Percentiles rank a stretch among this genome's conserved stretches.
These are phyloP conservation scores for Eriosoma lanigerum DNA, from an alignment of 1,140 invertebrate species.

Conservation along the genomic window DNA sequence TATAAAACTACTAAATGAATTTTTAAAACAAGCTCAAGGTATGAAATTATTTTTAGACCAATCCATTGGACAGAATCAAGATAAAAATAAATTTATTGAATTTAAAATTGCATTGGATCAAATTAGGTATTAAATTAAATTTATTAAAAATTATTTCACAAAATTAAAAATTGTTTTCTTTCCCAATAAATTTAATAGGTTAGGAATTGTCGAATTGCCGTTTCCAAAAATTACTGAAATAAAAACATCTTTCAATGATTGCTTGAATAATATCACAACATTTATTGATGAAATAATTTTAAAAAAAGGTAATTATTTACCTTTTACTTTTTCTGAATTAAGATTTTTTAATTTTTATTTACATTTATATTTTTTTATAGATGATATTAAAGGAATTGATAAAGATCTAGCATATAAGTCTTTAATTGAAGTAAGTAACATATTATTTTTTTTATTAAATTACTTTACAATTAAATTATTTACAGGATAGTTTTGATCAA, in stretches of 20 bases:
- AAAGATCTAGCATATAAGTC: background rate
- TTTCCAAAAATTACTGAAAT: background rate
- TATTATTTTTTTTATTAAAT: background rate
- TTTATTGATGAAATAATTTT: conserved; percentile 24
- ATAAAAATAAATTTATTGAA: conserved; percentile 1
- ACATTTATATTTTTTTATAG: background rate
- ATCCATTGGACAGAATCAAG: background rate
- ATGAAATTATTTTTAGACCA: conserved; percentile 8
- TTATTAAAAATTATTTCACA: background rate
- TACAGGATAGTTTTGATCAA: background rate
- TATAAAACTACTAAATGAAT: background rate
- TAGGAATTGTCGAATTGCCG: conserved; percentile 18
- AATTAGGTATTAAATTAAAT: conserved; percentile 8
- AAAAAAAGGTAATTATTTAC: conserved; percentile 23
- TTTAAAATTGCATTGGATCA: conserved; percentile 14
- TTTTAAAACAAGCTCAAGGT: background rate
- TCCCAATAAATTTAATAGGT: background rate
- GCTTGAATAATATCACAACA: conserved; percentile 10
- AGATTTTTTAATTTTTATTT: background rate
- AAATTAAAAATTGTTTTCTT: background rate
- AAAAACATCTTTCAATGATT: conserved; percentile 1
- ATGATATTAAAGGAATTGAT: background rate
- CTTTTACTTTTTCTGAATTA: no score
- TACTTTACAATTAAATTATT: background rate
- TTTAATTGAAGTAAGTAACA: conserved; percentile 13